Conservation (phyloP, 2,888 invertebrate genomes). For the Galeruca laticollis region DNA sequence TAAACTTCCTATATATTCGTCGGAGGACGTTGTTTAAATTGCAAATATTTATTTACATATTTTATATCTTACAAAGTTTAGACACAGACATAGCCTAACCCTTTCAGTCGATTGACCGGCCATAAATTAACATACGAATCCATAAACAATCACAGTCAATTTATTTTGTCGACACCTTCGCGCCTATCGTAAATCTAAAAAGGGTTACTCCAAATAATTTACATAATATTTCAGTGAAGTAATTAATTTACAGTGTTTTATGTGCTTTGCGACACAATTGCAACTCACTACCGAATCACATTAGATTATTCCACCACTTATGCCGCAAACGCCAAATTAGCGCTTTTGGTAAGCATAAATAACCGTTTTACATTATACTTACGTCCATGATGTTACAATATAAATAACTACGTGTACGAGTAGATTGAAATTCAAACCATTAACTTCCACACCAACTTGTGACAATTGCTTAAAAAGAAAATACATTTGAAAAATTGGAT, state of each 20-base stretch:
- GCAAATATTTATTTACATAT: slow-evolving; percentile 14
- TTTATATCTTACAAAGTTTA: slow-evolving; percentile 3
- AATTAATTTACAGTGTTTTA: slow-evolving; percentile 52
- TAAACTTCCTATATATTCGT: background rate
- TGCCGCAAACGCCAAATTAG: slow-evolving; percentile 31
- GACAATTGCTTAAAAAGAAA: no score
- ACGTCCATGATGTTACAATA: background rate
- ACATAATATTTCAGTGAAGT: slow-evolving; percentile 52
- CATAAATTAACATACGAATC: slow-evolving; percentile 29
- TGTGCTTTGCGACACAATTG: slow-evolving; percentile 40
- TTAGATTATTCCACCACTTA: slow-evolving; percentile 47
- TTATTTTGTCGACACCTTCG: slow-evolving; percentile 53
- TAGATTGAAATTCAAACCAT: no score
- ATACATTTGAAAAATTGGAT: no score
- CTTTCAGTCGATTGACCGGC: slow-evolving; percentile 29
- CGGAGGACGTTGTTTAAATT: background rate
- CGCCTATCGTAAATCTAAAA: slow-evolving; percentile 50
- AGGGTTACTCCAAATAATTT: slow-evolving; percentile 54
- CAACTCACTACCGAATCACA: slow-evolving; percentile 44
- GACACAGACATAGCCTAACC: slow-evolving; percentile 8
- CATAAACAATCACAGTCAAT: slow-evolving; percentile 46
- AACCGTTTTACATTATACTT: background rate
- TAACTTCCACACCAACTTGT: no score
- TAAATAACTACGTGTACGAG: background rate
- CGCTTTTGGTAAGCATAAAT: slow-evolving; percentile 5